phyloP scores from a whole-genome alignment of 2,888 invertebrate species.

The Eristalinus sepulchralis region DNA sequence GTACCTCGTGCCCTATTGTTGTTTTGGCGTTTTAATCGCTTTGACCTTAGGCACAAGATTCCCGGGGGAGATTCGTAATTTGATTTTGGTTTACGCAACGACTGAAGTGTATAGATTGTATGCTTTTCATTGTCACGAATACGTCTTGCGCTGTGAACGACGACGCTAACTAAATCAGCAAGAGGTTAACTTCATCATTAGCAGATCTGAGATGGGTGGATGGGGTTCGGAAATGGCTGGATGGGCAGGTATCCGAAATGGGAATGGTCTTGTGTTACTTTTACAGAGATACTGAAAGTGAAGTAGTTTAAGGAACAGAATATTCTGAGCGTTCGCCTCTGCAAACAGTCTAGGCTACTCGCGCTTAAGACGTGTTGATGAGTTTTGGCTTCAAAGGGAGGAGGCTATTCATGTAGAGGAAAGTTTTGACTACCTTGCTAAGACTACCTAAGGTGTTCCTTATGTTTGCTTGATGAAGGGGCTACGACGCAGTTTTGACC shows the following conservation, averaged over 20 bases:
- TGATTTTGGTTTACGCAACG: conserved; percentile 53
- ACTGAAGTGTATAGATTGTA: conserved; percentile 12
- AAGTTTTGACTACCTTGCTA: too few species aligned
- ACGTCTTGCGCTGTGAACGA: conserved; percentile 25
- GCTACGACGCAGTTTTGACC: too few species aligned
- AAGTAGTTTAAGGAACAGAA: too few species aligned
- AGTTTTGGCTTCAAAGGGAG: too few species aligned
- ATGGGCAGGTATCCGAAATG: too few species aligned
- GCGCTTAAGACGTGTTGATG: too few species aligned
- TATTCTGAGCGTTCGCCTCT: too few species aligned
- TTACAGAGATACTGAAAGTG: not conserved
- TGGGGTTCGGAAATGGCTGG: too few species aligned
- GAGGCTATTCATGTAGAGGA: too few species aligned
- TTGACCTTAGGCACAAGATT: conserved; percentile 54
- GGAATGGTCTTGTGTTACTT: not conserved
- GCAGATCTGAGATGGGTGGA: not conserved
- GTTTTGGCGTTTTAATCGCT: conserved; percentile 58
- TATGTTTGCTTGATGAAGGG: too few species aligned
- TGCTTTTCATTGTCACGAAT: conserved; percentile 18
- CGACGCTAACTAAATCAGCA: conserved; percentile 26
- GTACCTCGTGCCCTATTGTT: conserved; percentile 24
- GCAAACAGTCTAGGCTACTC: too few species aligned
- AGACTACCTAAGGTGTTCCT: too few species aligned
- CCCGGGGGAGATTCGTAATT: conserved; percentile 55
- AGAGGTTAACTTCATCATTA: conserved; percentile 33